These are phyloP conservation scores for Eurytoma adleriae DNA, from an alignment of 2,888 invertebrate genomes.

Conservation along the genomic window DNA sequence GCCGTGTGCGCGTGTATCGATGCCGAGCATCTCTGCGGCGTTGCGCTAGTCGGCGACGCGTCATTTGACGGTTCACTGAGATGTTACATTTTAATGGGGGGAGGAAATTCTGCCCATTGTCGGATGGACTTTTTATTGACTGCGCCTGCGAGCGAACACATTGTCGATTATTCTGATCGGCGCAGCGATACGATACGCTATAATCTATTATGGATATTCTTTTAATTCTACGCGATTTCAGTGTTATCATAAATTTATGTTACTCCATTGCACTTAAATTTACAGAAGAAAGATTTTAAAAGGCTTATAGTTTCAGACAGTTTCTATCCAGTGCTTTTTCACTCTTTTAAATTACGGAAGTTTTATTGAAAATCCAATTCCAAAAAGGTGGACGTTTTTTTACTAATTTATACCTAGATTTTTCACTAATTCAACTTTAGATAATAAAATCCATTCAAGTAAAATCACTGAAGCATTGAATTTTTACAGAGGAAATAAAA, in stretches of 20 bases:
- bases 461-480: no score
- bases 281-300: no score
- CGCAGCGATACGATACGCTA: background rate
- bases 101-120: background rate
- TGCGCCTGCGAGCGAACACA: background rate
- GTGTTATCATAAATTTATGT: background rate
- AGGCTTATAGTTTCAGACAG: no score
- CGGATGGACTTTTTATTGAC: slow-evolving; percentile 49
- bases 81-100: slow-evolving; percentile 56
- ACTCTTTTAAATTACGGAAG: no score
- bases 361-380: no score
- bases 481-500: no score
- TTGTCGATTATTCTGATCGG: background rate
- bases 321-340: no score
- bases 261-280: background rate
- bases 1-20: background rate
- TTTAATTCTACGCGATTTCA: background rate
- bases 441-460: no score
- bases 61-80: slow-evolving; percentile 57
- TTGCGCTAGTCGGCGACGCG: slow-evolving; percentile 29
- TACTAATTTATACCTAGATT: no score
- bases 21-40: slow-evolving; percentile 12
- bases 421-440: no score
- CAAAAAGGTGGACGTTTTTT: no score
- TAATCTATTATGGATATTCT: slow-evolving; percentile 14